These are phyloP conservation scores for Nematopogon swammerdamellus DNA, from an alignment of 2,888 invertebrate genomes.

Conservation along the genomic window DNA sequence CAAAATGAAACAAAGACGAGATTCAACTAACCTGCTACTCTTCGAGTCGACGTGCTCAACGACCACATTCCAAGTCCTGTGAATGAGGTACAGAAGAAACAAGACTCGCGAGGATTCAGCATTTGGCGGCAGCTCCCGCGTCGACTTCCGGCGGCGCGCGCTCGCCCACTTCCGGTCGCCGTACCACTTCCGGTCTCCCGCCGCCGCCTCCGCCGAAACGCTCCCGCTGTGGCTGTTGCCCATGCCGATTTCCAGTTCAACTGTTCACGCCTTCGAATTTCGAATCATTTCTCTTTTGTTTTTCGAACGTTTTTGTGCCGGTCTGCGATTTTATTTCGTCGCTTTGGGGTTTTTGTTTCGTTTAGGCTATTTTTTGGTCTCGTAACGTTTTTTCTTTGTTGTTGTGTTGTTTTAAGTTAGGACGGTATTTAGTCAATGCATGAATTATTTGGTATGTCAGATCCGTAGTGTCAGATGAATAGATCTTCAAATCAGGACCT, in stretches of 20 bases:
- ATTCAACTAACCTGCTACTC: slow-evolving; percentile 47
- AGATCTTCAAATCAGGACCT: no score
- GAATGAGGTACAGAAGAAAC: slow-evolving; percentile 64
- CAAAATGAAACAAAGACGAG: no score
- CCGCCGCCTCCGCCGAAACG: background rate
- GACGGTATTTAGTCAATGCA: no score
- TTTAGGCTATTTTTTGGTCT: background rate
- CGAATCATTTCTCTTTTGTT: background rate
- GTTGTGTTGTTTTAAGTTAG: no score
- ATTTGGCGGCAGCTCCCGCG: slow-evolving; percentile 21
- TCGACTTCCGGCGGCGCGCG: background rate
- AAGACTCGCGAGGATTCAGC: slow-evolving; percentile 59
- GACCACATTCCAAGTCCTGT: slow-evolving; percentile 67
- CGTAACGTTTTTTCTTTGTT: background rate
- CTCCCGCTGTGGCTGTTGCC: background rate
- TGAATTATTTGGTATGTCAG: no score
- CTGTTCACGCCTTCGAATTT: background rate
- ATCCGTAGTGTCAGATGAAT: no score
- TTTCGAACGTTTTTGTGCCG: no score
- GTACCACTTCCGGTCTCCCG: background rate
- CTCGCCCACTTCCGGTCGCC: background rate
- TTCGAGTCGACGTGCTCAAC: slow-evolving; percentile 59
- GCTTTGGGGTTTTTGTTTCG: background rate
- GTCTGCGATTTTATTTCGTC: no score
- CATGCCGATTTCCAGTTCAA: no score